phyloP scores from a whole-genome alignment of 1,140 invertebrate genomes.

The Nylanderia fulva region DNA sequence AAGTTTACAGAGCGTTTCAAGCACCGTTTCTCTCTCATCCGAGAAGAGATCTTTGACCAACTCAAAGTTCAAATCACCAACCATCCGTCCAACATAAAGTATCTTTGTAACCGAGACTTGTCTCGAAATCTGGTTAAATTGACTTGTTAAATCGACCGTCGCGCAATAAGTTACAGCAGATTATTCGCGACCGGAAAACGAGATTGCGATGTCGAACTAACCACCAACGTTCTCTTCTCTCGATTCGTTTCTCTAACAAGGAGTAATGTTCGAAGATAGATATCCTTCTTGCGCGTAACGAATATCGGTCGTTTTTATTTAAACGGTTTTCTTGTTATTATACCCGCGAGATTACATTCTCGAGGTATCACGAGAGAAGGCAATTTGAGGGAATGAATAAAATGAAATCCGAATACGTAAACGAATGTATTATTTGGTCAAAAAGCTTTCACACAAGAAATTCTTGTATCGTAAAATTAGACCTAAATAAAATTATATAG shows the following conservation, averaged over 20 bases:
- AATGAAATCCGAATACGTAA: neutral
- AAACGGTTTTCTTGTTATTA: conserved; percentile 3
- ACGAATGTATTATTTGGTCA: neutral
- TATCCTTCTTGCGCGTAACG: neutral
- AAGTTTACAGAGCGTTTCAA: neutral
- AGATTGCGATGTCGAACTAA: neutral
- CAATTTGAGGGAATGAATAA: neutral
- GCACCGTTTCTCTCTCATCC: neutral
- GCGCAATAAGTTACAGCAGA: neutral
- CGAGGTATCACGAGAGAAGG: neutral
- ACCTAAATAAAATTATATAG: too few species aligned
- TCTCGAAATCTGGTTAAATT: neutral
- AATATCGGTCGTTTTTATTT: neutral
- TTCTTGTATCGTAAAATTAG: too few species aligned
- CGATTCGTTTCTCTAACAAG: neutral
- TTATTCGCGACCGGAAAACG: neutral
- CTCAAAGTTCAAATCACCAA: neutral
- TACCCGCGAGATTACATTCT: neutral
- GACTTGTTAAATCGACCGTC: neutral
- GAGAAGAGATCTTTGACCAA: neutral
- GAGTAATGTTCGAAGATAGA: neutral
- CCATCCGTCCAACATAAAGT: neutral
- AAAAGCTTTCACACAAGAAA: too few species aligned
- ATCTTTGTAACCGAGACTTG: neutral
- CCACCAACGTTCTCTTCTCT: neutral